Evolutionary conservation across 1,140 invertebrate genomes (phyloP).

Genomic region (Bombus sibiricus): DNA sequence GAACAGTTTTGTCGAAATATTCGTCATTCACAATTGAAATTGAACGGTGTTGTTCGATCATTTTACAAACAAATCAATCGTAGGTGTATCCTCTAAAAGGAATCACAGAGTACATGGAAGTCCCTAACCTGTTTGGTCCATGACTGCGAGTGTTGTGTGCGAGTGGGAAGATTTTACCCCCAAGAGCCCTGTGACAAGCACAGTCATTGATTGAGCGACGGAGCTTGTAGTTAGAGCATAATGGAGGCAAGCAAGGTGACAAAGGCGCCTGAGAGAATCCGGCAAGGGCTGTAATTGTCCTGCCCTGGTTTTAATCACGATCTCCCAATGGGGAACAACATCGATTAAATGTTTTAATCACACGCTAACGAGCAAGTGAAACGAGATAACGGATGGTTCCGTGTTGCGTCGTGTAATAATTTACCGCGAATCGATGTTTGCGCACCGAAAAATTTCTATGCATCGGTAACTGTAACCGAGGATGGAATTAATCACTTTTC

Average conservation of each 20-base stretch:
- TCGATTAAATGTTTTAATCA: slow-evolving; percentile 49
- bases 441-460: not conserved
- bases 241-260: slow-evolving; percentile 6
- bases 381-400: slow-evolving; percentile 16
- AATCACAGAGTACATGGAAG: not conserved
- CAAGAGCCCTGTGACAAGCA: not conserved
- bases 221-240: slow-evolving; percentile 14
- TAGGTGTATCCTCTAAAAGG: not conserved
- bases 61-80: no score
- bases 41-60: no score
- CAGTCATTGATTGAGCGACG: not conserved
- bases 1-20: no score
- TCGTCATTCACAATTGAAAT: no score
- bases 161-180: not conserved
- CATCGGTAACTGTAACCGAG: not conserved
- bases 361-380: slow-evolving; percentile 33
- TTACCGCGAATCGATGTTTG: not conserved
- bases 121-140: not conserved
- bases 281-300: slow-evolving; percentile 31
- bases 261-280: not conserved
- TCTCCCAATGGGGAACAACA: slow-evolving; percentile 13
- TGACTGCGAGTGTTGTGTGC: not conserved
- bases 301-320: slow-evolving; percentile 26
- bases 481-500: not conserved
- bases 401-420: slow-evolving; percentile 8